A percentile compares a stretch with the other conserved stretches of the same genome.
Conservation (phyloP, 1,140 invertebrate species). For the Bombus superbus region DNA sequence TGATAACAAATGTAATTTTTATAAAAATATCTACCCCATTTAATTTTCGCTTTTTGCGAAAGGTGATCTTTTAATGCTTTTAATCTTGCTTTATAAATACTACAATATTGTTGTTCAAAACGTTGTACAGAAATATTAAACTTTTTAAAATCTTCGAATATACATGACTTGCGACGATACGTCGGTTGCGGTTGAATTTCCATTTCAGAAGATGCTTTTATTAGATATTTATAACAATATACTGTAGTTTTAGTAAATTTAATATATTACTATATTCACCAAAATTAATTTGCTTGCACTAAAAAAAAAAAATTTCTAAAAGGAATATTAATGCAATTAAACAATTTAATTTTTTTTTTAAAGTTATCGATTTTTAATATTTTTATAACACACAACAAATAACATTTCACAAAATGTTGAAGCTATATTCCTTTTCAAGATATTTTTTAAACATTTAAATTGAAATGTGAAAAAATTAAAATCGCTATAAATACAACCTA, state of each 20-base stretch:
- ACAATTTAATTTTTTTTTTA: neutral
- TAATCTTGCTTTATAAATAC: slow-evolving; percentile 55
- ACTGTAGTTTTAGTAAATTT: neutral
- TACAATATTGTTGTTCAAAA: slow-evolving; percentile 25
- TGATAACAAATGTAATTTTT: neutral
- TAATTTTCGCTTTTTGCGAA: slow-evolving; percentile 39
- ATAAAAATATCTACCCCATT: slow-evolving; percentile 55
- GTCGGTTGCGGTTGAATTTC: slow-evolving; percentile 1
- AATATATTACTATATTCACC: neutral
- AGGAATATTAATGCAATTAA: neutral
- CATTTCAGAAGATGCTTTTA: neutral
- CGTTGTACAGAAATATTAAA: slow-evolving; percentile 33
- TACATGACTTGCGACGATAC: slow-evolving; percentile 11
- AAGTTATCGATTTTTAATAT: neutral
- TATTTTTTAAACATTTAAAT: neutral
- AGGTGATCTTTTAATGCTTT: slow-evolving; percentile 32
- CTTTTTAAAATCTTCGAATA: slow-evolving; percentile 43
- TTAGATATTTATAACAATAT: neutral
- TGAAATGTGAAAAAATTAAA: neutral
- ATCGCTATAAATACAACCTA: neutral
- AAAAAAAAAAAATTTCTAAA: no score
- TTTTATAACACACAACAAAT: neutral
- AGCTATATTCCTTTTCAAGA: neutral
- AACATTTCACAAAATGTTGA: neutral
- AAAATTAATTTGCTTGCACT: neutral